A percentile compares a stretch with the other conserved stretches of the same genome.
Evolutionary conservation across 2,113 vertebrate species (phyloP).

Genomic region (Chaetura pelagica): DNA sequence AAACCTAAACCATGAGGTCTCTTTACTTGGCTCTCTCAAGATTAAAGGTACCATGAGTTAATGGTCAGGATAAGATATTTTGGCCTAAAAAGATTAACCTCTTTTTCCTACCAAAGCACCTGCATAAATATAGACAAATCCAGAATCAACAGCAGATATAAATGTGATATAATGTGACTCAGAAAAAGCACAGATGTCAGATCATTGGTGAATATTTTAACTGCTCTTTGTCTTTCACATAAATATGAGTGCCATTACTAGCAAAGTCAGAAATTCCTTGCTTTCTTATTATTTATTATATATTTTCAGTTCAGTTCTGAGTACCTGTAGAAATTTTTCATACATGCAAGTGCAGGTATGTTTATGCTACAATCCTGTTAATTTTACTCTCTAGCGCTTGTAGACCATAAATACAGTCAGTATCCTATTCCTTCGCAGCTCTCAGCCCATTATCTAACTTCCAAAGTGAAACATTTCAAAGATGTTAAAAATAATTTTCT

Average conservation of each 20-base stretch:
- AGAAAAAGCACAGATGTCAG: background rate
- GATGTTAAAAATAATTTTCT: background rate
- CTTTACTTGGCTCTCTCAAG: background rate
- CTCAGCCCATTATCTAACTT: background rate
- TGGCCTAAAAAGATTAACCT: background rate
- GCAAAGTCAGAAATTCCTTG: background rate
- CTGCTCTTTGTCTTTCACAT: background rate
- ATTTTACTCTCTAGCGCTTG: background rate
- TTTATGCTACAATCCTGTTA: background rate
- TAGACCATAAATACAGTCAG: background rate
- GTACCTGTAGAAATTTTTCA: background rate
- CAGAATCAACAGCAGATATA: background rate
- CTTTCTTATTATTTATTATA: background rate
- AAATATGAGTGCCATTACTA: background rate
- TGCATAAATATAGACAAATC: conserved; percentile 18
- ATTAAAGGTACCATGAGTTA: background rate
- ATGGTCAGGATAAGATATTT: background rate
- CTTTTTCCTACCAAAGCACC: background rate
- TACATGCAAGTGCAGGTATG: background rate
- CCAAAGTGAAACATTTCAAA: background rate
- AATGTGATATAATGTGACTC: background rate
- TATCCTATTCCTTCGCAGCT: background rate
- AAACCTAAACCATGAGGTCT: background rate
- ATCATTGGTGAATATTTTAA: background rate
- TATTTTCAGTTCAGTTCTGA: background rate